Conservation (phyloP, 1,140 invertebrate genomes). For the Aradophagus sp. region DNA sequence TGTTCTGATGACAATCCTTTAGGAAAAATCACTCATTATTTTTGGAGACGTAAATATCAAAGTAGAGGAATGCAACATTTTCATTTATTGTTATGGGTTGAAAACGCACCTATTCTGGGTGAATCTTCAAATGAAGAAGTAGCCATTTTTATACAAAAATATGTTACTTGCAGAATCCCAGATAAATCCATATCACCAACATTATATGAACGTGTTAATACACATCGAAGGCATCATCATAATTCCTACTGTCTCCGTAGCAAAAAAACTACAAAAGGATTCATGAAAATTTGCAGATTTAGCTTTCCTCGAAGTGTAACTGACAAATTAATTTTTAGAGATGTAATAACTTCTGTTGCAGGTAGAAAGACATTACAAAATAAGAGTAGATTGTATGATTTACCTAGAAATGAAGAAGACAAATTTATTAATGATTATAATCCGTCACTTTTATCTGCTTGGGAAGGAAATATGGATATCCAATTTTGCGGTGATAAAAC, state of each 20-base stretch:
- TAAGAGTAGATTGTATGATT: constrained; percentile 55
- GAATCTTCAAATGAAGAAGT: constrained; percentile 58
- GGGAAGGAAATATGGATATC: too few relatives aligned
- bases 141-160: constrained; percentile 62
- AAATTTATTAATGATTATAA: constrained; percentile 3
- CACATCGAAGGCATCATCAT: constrained; percentile 52
- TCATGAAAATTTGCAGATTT: constrained; percentile 46
- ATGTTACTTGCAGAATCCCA: constrained; percentile 60
- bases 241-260: constrained; percentile 17
- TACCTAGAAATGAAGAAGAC: constrained; percentile 1
- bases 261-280: constrained; percentile 23
- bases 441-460: too few relatives aligned
- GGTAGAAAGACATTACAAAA: constrained; percentile 41
- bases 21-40: constrained; percentile 58
- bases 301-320: constrained; percentile 53
- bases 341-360: too few relatives aligned
- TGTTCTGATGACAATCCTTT: constrained; percentile 38
- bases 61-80: too few relatives aligned
- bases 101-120: constrained; percentile 58
- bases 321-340: too few relatives aligned
- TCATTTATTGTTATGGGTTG: too few relatives aligned
- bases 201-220: constrained; percentile 40
- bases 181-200: constrained; percentile 47
- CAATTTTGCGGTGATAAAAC: too few relatives aligned
- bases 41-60: constrained; percentile 58